These are phyloP conservation scores for Dromiciops gliroides DNA, from an alignment of 2,113 vertebrate genomes.

Conservation along the genomic window DNA sequence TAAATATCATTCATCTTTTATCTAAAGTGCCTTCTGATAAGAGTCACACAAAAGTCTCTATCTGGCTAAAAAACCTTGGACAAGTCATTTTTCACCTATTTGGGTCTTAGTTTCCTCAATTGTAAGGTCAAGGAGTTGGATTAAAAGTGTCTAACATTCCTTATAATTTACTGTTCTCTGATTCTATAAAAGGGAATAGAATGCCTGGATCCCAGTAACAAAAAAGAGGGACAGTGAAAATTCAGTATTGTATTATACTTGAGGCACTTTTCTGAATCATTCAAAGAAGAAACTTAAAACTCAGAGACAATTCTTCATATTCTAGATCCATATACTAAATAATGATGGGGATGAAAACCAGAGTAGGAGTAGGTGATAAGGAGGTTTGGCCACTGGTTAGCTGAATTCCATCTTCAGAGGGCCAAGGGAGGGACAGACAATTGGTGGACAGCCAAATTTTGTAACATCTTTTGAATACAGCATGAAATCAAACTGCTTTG, in stretches of 20 bases:
- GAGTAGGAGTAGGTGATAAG: not conserved
- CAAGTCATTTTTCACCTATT: not conserved
- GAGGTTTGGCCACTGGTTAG: not conserved
- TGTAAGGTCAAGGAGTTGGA: not conserved
- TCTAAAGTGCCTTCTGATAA: not conserved
- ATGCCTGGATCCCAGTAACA: not conserved
- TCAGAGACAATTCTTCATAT: not conserved
- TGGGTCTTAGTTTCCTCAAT: not conserved
- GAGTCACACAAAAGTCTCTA: not conserved
- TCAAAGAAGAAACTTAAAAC: not conserved
- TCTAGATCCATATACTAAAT: not conserved
- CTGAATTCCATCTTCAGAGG: not conserved
- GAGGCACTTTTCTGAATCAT: not conserved
- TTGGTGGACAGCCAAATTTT: not conserved
- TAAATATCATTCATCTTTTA: not conserved
- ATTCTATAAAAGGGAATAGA: not conserved
- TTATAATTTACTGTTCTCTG: not conserved
- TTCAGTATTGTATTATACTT: not conserved
- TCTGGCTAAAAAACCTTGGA: not conserved
- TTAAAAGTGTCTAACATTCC: not conserved
- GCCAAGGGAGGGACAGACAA: rapidly evolving
- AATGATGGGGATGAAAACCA: not conserved
- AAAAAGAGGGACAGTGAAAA: not conserved
- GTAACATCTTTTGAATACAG: too few species aligned
- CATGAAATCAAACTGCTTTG: too few species aligned